A percentile compares a stretch with the other conserved stretches of the same genome.
These are phyloP conservation scores for Tinea pellionella DNA, from an alignment of 2,888 invertebrate species.

Conservation along the genomic window DNA sequence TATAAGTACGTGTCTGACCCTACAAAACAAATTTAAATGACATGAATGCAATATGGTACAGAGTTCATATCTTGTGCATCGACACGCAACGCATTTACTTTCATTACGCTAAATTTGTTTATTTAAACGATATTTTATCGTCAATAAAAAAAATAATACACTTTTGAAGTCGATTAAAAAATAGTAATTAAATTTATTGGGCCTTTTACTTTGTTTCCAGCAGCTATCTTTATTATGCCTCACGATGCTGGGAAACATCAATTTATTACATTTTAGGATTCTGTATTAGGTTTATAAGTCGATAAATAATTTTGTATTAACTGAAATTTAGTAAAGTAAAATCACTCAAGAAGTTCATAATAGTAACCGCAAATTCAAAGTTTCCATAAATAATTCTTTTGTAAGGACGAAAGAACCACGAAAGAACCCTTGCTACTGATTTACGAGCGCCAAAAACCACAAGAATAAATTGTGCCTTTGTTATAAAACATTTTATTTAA, in stretches of 20 bases:
- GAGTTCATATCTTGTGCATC: constrained; percentile 54
- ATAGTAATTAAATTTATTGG: background rate
- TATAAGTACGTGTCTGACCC: no score
- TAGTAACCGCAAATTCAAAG: background rate
- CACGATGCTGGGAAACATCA: no score
- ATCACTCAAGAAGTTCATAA: background rate
- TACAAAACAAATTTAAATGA: constrained; percentile 43
- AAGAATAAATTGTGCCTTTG: constrained; percentile 64
- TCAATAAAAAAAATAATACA: background rate
- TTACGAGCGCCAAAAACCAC: constrained; percentile 56
- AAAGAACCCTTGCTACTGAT: constrained; percentile 53
- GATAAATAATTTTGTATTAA: no score
- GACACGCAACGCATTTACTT: constrained; percentile 51
- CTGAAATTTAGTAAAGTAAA: no score
- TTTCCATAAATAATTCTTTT: background rate
- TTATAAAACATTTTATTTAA: constrained; percentile 62
- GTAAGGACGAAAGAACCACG: background rate
- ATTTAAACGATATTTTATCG: constrained; percentile 26
- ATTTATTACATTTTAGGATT: no score
- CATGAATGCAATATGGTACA: constrained; percentile 62
- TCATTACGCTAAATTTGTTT: constrained; percentile 34
- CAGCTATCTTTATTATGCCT: no score
- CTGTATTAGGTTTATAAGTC: no score
- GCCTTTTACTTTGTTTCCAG: no score
- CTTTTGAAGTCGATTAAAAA: no score